Percentiles rank a stretch among this genome's conserved stretches.
Evolutionary conservation across 2,888 invertebrate genomes (phyloP).

Genomic region (Drosophila monieri): DNA sequence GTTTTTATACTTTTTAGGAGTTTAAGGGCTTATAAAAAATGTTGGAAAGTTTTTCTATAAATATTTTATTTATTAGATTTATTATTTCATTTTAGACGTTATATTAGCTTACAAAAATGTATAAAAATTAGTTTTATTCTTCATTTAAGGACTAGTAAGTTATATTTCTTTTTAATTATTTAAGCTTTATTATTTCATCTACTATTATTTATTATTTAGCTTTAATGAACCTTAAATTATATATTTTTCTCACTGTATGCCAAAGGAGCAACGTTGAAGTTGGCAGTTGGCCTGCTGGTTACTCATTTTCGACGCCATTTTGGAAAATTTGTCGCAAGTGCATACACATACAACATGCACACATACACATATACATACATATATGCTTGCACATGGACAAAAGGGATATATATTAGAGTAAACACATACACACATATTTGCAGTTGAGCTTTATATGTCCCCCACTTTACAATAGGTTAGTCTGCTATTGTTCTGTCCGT

Average conservation of each 20-base stretch:
- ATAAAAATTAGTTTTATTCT: no score
- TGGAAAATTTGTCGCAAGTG: conserved; percentile 47
- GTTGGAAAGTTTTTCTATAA: neutral
- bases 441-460: conserved; percentile 45
- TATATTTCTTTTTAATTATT: no score
- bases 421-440: conserved; percentile 22
- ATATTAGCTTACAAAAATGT: no score
- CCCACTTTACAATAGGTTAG: conserved; percentile 76
- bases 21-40: neutral
- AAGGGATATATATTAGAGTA: conserved; percentile 19
- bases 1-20: conserved; percentile 3
- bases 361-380: conserved; percentile 4
- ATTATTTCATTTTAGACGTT: no score
- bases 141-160: no score
- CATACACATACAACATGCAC: conserved; percentile 20
- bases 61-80: no score
- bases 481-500: conserved; percentile 70
- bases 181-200: no score
- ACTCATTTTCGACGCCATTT: conserved; percentile 39
- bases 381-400: conserved; percentile 5
- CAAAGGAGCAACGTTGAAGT: conserved; percentile 20
- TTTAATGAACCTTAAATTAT: neutral
- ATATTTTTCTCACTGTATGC: neutral
- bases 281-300: conserved; percentile 21
- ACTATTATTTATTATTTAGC: no score